Evolutionary conservation across 2,888 invertebrate species (phyloP), one percentile per base, ranked within the genome.

Genomic region (Halictus quadricinctus): DNA sequence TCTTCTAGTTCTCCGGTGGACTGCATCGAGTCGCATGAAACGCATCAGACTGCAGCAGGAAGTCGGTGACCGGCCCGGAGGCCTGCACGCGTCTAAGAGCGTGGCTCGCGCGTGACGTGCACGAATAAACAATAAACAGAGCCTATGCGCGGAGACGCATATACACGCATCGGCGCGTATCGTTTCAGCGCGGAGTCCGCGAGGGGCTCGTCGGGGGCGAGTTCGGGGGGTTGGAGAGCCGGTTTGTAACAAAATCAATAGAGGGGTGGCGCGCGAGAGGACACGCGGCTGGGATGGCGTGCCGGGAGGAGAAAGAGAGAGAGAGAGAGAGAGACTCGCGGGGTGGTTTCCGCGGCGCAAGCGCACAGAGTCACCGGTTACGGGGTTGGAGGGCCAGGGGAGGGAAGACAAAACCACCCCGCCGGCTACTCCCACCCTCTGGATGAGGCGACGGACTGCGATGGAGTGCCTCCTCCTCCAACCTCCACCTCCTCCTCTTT

Each of bases 331-430:
- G 78, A 87, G 84, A 83, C 87, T 85, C 85, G 86, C 89, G 91
- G 87, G 91, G 88, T 90, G 90, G 89, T 85, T 84, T 85, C 79
- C 70, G 43, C 10, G 76, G 90, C 92, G 92, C 93, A 90, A 80
- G 92, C 92, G 93, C 90, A 79, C 79, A 84, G 73, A 73, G 41
- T 0, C 43, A 84, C 21, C 18, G 79, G 79, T 83, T 93, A 95
- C 36, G 66, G 36, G 81, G 85, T 92, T 95, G 95, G 95, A 95
- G 95, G 95, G 95, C 95, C 95, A 79, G 70, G 95, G 95, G 95
- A 95, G 95, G 95, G 95, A 95, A 95, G 95, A 95, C 90, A 90
- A 91, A 90, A 95, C 95, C 95, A 95, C 95, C 94, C 95, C 94
- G 84, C 94, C 94, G 92, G 88, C 90, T 90, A 90, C 90, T 90